Evolutionary conservation across 1,140 invertebrate genomes (phyloP).

Genomic region (Gonatopus flavifemur): DNA sequence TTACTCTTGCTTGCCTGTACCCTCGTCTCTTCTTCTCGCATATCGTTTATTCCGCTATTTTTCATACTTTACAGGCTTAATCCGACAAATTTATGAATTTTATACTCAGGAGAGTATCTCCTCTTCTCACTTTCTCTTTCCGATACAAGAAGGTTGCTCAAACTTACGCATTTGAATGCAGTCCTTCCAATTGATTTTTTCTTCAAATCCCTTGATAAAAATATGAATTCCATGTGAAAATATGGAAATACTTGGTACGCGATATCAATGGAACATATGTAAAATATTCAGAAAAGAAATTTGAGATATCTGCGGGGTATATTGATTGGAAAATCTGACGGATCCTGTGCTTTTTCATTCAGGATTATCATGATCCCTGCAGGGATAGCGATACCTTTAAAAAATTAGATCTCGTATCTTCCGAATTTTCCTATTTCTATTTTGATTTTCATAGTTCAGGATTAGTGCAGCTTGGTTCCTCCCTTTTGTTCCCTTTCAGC

Average conservation of each 20-base stretch:
- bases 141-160: not conserved
- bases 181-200: not conserved
- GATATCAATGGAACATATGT: conserved; percentile 12
- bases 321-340: conserved; percentile 19
- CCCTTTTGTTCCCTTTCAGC: conserved; percentile 3
- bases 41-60: conserved; percentile 31
- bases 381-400: conserved; percentile 25
- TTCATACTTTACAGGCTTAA: conserved; percentile 35
- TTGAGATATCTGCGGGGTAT: too few relatives aligned
- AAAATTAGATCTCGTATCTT: conserved; percentile 25
- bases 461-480: conserved; percentile 16
- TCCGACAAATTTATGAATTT: conserved; percentile 35
- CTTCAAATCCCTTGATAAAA: not conserved
- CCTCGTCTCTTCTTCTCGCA: too few relatives aligned
- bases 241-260: conserved; percentile 9
- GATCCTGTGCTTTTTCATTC: conserved; percentile 25
- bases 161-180: not conserved
- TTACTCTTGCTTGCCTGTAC: too few relatives aligned
- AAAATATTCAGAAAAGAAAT: conserved; percentile 20
- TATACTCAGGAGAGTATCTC: conserved; percentile 3
- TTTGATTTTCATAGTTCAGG: conserved; percentile 5
- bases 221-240: conserved; percentile 7
- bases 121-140: not conserved
- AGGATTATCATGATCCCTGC: conserved; percentile 28
- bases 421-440: too few relatives aligned